Evolutionary conservation across 2,888 invertebrate species (phyloP), one percentile per base, ranked within the genome.

Genomic region (Latrodectus elegans): DNA sequence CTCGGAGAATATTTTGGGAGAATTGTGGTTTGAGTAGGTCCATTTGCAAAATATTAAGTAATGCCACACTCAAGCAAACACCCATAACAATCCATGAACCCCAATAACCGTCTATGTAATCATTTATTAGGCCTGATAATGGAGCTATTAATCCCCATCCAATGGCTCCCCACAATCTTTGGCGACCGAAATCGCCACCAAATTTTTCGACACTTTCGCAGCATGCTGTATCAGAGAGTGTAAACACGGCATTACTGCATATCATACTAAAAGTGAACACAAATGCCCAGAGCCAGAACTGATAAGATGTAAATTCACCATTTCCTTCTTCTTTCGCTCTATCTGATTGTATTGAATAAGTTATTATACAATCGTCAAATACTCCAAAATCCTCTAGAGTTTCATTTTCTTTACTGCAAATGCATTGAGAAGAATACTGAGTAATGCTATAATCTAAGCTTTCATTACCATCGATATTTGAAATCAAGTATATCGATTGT

Each of bases 161-260:
- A 6, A 90, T n/a, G 0, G 88, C 87, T 10, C 90, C 90, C 89
- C 88, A 90, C 8, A 90, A 80, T 52, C 90, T 79, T 70, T 89
- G 89, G 12, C 55, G 60, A 6, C 90, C 90, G 67, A 82, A 90
- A 60, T 81, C 84, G 10, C 75, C 49, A 15, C 65, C 76, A 9
- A 53, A 84, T 12, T 77, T 75, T 15, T 86, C 60, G 52, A 89
- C 53, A 68, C 77, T 81, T 78, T 89, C 89, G 86, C 89, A 81
- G 80, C 89, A 78, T 65, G 84, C 85, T 9, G 89, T 87, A 64
- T 90, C 90, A 4, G 88, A 89, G 6, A 90, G 82, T 9, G 89
- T 90, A 26, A 89, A 88, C 14, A 89, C 77, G 8, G 81, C 79
- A 15, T 84, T 88, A 60, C 72, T 83, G 26, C 87, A 83, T 11